phyloP scores from a whole-genome alignment of 2,888 invertebrate genomes.

The Temnothorax unifasciatus region DNA sequence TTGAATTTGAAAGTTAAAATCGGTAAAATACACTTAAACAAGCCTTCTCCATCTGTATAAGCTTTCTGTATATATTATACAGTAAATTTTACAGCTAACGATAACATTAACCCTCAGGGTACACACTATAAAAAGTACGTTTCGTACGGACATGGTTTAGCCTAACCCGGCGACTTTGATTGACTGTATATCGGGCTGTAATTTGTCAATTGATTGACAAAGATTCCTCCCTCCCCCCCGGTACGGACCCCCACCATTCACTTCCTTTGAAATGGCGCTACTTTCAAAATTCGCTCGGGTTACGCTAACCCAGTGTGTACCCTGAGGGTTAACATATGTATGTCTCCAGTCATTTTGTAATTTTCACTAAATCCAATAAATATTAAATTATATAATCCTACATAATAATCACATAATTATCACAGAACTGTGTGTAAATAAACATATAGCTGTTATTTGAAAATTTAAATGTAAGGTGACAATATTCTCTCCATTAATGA shows the following conservation, averaged over 20 bases:
- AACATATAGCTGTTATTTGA: not conserved
- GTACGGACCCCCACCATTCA: too few species aligned
- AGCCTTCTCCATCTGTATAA: not conserved
- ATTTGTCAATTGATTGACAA: too few species aligned
- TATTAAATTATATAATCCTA: not conserved
- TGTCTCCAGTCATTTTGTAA: not conserved
- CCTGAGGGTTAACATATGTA: too few species aligned
- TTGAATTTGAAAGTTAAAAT: slow-evolving; percentile 11
- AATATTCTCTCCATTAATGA: slow-evolving; percentile 24
- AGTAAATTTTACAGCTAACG: not conserved
- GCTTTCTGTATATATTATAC: not conserved
- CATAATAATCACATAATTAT: slow-evolving; percentile 24
- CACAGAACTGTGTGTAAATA: not conserved
- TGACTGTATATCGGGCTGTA: too few species aligned
- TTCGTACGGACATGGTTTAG: too few species aligned
- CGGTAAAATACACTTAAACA: slow-evolving; percentile 1
- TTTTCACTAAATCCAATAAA: not conserved
- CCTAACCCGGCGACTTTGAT: too few species aligned
- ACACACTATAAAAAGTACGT: too few species aligned
- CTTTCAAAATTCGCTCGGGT: too few species aligned
- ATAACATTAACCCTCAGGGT: too few species aligned
- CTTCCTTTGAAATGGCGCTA: too few species aligned
- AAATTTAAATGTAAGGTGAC: slow-evolving; percentile 8
- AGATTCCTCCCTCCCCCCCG: too few species aligned
- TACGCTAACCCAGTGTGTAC: too few species aligned